Conservation (phyloP, 2,888 invertebrate genomes). For the Endotricha flammealis region DNA sequence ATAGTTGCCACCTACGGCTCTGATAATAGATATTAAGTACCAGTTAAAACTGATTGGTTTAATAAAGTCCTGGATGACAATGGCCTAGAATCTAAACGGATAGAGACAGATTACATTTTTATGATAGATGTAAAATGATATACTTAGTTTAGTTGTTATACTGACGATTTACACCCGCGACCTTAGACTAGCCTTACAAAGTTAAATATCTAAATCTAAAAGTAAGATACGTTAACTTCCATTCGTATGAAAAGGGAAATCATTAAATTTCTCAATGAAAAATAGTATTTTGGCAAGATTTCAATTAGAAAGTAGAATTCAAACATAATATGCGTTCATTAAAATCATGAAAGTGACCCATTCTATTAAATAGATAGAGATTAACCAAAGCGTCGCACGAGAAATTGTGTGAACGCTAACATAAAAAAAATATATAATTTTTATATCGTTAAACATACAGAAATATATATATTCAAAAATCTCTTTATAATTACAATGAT, state of each 20-base stretch:
- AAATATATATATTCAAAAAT: slow-evolving; percentile 33
- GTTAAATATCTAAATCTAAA: too few species aligned
- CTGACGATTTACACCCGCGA: too few species aligned
- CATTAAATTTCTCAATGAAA: too few species aligned
- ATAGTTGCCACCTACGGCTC: slow-evolving; percentile 27
- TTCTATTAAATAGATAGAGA: slow-evolving; percentile 45
- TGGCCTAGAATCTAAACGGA: not conserved
- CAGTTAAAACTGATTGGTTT: not conserved
- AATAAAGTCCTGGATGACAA: not conserved
- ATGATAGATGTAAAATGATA: too few species aligned
- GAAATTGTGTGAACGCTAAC: slow-evolving; percentile 41
- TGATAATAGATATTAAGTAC: slow-evolving; percentile 10
- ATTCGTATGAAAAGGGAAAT: too few species aligned
- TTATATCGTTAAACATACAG: slow-evolving; percentile 28
- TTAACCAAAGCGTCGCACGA: slow-evolving; percentile 23
- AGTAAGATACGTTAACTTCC: too few species aligned
- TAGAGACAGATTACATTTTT: too few species aligned
- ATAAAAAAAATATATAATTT: slow-evolving; percentile 26
- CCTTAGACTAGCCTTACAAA: too few species aligned
- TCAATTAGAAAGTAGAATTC: slow-evolving; percentile 57
- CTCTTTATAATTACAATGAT: slow-evolving; percentile 34
- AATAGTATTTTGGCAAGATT: too few species aligned
- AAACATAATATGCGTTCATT: slow-evolving; percentile 42
- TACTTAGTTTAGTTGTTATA: too few species aligned
- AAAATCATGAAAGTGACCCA: slow-evolving; percentile 36